phyloP scores from a whole-genome alignment of 1,140 invertebrate genomes.

The Brachionus manjavacas region DNA sequence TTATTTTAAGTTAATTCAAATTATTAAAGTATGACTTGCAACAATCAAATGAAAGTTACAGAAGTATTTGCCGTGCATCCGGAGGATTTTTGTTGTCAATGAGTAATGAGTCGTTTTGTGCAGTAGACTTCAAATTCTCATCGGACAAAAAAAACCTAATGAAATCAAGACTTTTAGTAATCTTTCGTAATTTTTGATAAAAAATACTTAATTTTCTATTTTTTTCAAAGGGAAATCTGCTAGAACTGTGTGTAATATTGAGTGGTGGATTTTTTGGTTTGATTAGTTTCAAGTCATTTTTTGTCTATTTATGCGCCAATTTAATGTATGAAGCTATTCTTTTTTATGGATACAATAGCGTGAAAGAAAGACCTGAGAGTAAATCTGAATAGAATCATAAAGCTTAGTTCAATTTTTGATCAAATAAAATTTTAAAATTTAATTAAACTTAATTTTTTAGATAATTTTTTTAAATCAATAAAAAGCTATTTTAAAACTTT shows the following conservation, averaged over 20 bases:
- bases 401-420: too few relatives aligned
- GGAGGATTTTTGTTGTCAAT: neutral
- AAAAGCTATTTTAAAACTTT: too few relatives aligned
- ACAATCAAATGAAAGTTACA: neutral
- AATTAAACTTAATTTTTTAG: too few relatives aligned
- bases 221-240: neutral
- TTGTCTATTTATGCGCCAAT: neutral
- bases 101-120: neutral
- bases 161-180: neutral
- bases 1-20: neutral
- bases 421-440: too few relatives aligned
- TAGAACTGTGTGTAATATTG: neutral
- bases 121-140: neutral
- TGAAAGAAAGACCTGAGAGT: neutral
- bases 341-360: neutral
- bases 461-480: too few relatives aligned
- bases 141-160: neutral
- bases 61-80: neutral
- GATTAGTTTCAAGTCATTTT: neutral
- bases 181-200: neutral
- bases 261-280: neutral
- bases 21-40: neutral
- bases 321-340: neutral
- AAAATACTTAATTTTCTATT: neutral
- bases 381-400: neutral